Conservation (phyloP, 2,113 vertebrate genomes). For the Agelaius phoeniceus region DNA sequence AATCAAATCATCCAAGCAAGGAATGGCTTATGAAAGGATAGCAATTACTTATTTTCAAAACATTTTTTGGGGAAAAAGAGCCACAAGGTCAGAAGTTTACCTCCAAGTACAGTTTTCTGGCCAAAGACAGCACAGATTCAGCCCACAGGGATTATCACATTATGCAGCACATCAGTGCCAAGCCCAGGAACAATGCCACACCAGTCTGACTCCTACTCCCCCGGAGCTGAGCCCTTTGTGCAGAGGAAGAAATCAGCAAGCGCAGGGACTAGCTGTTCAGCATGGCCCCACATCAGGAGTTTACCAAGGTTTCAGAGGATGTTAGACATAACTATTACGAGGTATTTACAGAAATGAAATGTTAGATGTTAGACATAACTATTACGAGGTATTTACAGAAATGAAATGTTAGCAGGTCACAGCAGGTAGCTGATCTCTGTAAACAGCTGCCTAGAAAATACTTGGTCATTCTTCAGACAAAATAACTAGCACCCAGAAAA, state of each 20-base stretch:
- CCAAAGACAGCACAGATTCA: background rate
- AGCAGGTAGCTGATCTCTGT: background rate
- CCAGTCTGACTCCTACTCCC: background rate
- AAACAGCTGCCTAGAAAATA: background rate
- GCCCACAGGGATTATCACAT: conserved; percentile 56
- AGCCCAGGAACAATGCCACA: conserved; percentile 12
- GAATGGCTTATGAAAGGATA: conserved; percentile 45
- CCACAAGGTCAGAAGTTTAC: conserved; percentile 66
- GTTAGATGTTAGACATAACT: background rate
- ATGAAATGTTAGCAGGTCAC: background rate
- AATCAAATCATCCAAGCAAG: conserved; percentile 42
- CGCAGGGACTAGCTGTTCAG: background rate
- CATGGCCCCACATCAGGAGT: background rate
- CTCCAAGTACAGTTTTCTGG: background rate
- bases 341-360: background rate
- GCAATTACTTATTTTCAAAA: conserved; percentile 49
- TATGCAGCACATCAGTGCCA: background rate
- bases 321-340: background rate
- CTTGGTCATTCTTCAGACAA: background rate
- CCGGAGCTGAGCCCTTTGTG: background rate
- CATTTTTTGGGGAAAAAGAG: background rate
- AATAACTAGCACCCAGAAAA: background rate
- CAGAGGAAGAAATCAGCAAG: background rate
- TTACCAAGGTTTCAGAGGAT: background rate
- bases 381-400: background rate